Base-by-base conservation (phyloP, 2,797 vertebrate genomes). In the Coreius guichenoti region DNA sequence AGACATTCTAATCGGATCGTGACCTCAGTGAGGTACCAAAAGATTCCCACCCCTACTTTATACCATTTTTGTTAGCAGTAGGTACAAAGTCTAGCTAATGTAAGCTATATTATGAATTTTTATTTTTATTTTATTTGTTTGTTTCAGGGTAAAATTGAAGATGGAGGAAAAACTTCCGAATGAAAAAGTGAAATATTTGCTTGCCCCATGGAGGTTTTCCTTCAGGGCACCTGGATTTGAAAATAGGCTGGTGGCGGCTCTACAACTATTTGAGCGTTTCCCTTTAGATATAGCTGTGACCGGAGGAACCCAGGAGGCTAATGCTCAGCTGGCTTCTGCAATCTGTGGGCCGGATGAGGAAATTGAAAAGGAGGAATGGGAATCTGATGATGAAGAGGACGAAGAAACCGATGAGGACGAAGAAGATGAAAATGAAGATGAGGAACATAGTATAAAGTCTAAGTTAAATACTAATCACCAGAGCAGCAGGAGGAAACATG, bases 261-360 rank as follows among this genome's bases (percentile, higher is more conserved):
- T 91, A 58, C 86, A 87, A 47, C 84, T 91, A 69, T 91, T 88
- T 56, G 87, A 89, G 12, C 80, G 17, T 58, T 90, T 90, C 33
- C 84, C 82, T 5, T 82, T 91, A 63, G 91, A 91, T 63, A 77
- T 91, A 29, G 85, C 76, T 29, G 81, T 91, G 56, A 91, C 91
- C 6, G 91, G 91, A 70, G 91, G 91, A 51, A 90, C 86, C 8
- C 80, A 13, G 13, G 87, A 76, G 21, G 84, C 83, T 23, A 91
- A 90, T 3, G 13, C 26, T 58, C 73, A 63, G 19, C 79, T 91
- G 12, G 83, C 61, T 54, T 82, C 68, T 63, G 78, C 39, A 17
- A 21, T 90, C 47, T 88, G 90, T 83, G 87, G 76, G n/a, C 39
- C 63, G 3, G 36, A 58, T 43, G 45, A 56, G 5, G 47, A 84